Percentiles rank a stretch among this genome's conserved stretches.
These are phyloP conservation scores for Drosophila insularis DNA, from an alignment of 1,140 invertebrate species.

Conservation along the genomic window DNA sequence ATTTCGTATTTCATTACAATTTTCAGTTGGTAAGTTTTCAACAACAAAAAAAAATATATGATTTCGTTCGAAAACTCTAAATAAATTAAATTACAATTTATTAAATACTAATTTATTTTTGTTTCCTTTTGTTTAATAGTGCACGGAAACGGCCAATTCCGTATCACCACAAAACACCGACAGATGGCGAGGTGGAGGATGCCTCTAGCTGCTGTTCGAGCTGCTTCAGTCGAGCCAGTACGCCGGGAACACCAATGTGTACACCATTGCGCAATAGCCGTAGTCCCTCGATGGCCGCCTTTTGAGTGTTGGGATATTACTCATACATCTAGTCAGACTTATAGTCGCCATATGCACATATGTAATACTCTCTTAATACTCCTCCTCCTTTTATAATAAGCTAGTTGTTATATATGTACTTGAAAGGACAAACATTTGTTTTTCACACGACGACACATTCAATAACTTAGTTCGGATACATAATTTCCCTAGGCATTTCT, in stretches of 20 bases:
- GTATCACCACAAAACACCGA: conserved; percentile 91
- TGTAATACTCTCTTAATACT: conserved; percentile 11
- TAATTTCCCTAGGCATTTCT: conserved; percentile 39
- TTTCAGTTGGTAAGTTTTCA: conserved; percentile 65
- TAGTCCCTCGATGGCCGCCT: conserved; percentile 69
- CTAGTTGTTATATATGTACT: conserved; percentile 54
- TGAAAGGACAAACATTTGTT: conserved; percentile 33
- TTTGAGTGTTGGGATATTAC: conserved; percentile 64
- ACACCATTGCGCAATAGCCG: conserved; percentile 63
- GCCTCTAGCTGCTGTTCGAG: conserved; percentile 87
- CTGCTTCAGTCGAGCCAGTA: conserved; percentile 83
- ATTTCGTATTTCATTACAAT: conserved; percentile 51
- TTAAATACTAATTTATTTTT: background rate
- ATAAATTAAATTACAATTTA: background rate
- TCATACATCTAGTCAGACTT: conserved; percentile 43
- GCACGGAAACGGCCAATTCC: conserved; percentile 95
- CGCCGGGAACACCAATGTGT: conserved; percentile 63
- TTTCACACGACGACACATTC: conserved; percentile 35
- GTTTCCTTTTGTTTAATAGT: conserved; percentile 83
- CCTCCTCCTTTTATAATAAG: conserved; percentile 17
- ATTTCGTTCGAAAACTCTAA: background rate
- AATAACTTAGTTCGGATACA: conserved; percentile 44
- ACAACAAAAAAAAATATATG: background rate
- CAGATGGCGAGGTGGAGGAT: conserved; percentile 82
- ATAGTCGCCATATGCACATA: conserved; percentile 33